Conservation (phyloP, 1,140 invertebrate genomes). For the Drosophila littoralis region DNA sequence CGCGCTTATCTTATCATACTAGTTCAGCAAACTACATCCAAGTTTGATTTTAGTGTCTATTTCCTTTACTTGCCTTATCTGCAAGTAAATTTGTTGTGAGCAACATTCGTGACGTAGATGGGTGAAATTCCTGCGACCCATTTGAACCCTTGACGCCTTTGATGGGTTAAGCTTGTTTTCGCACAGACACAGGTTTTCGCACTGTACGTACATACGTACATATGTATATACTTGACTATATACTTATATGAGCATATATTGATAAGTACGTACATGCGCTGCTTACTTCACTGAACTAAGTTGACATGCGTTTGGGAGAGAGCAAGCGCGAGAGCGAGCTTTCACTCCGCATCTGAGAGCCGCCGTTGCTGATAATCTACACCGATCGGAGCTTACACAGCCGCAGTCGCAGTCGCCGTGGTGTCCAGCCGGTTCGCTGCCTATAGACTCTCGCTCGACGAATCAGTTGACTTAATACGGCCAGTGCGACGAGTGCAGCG, state of each 20-base stretch:
- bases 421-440: conserved; percentile 48
- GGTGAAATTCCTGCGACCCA: neutral
- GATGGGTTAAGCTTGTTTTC: conserved; percentile 45
- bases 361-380: conserved; percentile 9
- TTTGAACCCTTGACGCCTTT: neutral
- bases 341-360: neutral
- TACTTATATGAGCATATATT: too few relatives aligned
- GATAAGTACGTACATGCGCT: too few relatives aligned
- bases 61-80: conserved; percentile 3
- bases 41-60: neutral
- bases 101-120: neutral
- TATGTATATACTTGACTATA: neutral
- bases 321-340: conserved; percentile 1
- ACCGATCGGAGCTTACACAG: conserved; percentile 16
- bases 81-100: neutral
- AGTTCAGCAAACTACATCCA: neutral
- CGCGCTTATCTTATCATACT: neutral
- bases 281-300: neutral
- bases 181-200: conserved; percentile 17
- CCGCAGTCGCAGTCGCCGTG: conserved; percentile 1
- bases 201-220: conserved; percentile 8
- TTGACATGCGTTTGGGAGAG: neutral
- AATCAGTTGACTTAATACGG: conserved; percentile 60
- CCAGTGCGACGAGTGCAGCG: conserved; percentile 38
- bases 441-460: conserved; percentile 20